Base-by-base conservation (phyloP, 1,140 invertebrate genomes). In the Danaus plexippus region DNA sequence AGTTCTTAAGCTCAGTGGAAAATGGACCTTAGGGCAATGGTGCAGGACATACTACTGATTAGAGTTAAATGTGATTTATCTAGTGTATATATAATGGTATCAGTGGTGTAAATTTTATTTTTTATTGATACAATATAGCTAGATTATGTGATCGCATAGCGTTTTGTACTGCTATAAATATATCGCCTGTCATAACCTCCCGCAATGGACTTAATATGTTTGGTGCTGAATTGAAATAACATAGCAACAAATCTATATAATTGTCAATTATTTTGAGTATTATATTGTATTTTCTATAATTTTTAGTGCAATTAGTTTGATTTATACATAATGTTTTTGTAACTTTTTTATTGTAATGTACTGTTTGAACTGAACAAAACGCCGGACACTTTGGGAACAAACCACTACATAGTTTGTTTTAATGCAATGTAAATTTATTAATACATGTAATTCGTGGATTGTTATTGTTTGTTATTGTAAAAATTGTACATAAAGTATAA, bases 71-170 rank as follows among this genome's bases (percentile, higher is more conserved):
- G 82, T 83, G 80, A 83, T 82, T 78, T 73, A 75, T 80, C 74
- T 80, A 81, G 76, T 84, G 80, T 86, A 84, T 71, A 83, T 80
- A 82, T 57, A 62, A 61, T 72, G 79, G 72, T 81, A 71, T 76
- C 67, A 63, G 74, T 66, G 80, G 80, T 86, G 83, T 86, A 86
- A 54, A 83, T 86, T 81, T 81, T 77, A 73, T 84, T 81, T 32
- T 32, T 80, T 80, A 73, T 73, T 61, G 65, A 75, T 83, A 75
- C 73, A 67, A 51, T 72, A 67, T 76, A 76, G 75, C 67, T 82
- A 77, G 75, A 71, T 77, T 65, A 77, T 80, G 75, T 81, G 77
- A 81, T 81, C 77, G 80, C 82, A 72, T 80, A 80, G 74, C 77
- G 80, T 85, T 85, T 85, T 85, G 71, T 85, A 85, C 74, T 77